phyloP scores from a whole-genome alignment of 1,140 invertebrate genomes.

The Gonatopus flavifemur region DNA sequence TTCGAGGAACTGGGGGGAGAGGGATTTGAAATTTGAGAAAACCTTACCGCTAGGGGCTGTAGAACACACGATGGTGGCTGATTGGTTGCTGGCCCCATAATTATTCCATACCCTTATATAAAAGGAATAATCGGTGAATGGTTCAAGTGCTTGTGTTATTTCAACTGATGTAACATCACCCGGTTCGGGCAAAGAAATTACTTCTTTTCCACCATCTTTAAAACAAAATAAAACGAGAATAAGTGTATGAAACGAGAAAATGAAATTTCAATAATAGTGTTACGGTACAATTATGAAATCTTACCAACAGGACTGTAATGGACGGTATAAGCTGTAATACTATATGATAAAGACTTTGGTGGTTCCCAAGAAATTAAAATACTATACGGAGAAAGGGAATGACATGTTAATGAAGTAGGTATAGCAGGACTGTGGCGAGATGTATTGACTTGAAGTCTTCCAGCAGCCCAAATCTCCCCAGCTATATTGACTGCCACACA shows the following conservation, averaged over 20 bases:
- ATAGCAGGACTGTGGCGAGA: slow-evolving; percentile 61
- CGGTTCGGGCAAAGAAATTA: slow-evolving; percentile 54
- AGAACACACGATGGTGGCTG: slow-evolving; percentile 62
- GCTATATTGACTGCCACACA: slow-evolving; percentile 71
- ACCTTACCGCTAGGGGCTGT: slow-evolving; percentile 64
- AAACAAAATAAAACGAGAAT: no score
- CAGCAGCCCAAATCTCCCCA: slow-evolving; percentile 66
- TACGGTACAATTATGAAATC: no score
- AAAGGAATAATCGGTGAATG: slow-evolving; percentile 70
- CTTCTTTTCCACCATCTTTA: slow-evolving; percentile 61
- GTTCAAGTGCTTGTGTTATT: slow-evolving; percentile 60
- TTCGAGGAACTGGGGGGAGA: no score
- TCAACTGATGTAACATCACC: slow-evolving; percentile 59
- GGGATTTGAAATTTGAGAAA: slow-evolving; percentile 2
- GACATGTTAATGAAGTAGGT: slow-evolving; percentile 62
- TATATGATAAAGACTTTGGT: slow-evolving; percentile 49
- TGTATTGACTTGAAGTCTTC: slow-evolving; percentile 60
- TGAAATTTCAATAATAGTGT: no score
- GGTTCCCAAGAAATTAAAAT: slow-evolving; percentile 64
- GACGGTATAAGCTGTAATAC: slow-evolving; percentile 65
- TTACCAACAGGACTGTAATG: slow-evolving; percentile 65
- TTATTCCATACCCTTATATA: slow-evolving; percentile 66
- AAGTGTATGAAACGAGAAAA: no score
- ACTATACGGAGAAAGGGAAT: slow-evolving; percentile 58
- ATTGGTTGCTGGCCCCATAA: slow-evolving; percentile 65